Evolutionary conservation across 2,113 vertebrate species (phyloP).

Genomic region (Prochilodus magdalenae): DNA sequence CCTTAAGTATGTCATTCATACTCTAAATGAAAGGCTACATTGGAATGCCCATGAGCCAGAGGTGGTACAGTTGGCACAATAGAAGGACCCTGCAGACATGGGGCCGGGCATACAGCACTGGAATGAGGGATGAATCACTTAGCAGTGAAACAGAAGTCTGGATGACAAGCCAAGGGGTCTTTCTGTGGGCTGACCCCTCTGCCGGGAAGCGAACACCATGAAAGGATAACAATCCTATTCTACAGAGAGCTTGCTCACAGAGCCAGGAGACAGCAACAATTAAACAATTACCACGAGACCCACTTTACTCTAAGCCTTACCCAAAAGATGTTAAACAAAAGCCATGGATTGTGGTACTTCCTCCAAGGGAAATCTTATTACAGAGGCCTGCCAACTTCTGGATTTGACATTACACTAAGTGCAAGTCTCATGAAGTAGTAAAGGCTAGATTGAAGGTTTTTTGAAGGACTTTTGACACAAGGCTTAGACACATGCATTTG

Average conservation of each 20-base stretch:
- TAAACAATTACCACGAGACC: conserved; percentile 46
- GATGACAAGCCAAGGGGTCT: conserved; percentile 41
- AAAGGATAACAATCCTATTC: conserved; percentile 45
- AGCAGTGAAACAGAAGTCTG: conserved; percentile 35
- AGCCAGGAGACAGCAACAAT: conserved; percentile 45
- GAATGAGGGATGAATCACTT: conserved; percentile 48
- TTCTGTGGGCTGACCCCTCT: conserved; percentile 38
- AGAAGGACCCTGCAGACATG: background rate
- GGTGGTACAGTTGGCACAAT: conserved; percentile 17
- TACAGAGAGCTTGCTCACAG: conserved; percentile 11
- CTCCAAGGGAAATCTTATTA: conserved; percentile 32
- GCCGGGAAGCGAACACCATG: conserved; percentile 47
- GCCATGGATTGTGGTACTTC: conserved; percentile 32
- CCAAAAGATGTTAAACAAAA: conserved; percentile 49
- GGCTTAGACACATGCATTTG: background rate
- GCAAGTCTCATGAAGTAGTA: conserved; percentile 6
- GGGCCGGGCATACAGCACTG: conserved; percentile 8
- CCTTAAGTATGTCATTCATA: background rate
- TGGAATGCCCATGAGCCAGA: background rate
- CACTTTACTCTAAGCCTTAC: conserved; percentile 34
- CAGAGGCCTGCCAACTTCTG: conserved; percentile 16
- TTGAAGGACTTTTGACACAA: conserved; percentile 2
- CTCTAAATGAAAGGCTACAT: background rate
- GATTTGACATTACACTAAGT: conserved; percentile 28
- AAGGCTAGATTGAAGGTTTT: conserved; percentile 10